These are phyloP conservation scores for Cryptoblepharus egeriae DNA, from an alignment of 2,797 vertebrate genomes.

Conservation along the genomic window DNA sequence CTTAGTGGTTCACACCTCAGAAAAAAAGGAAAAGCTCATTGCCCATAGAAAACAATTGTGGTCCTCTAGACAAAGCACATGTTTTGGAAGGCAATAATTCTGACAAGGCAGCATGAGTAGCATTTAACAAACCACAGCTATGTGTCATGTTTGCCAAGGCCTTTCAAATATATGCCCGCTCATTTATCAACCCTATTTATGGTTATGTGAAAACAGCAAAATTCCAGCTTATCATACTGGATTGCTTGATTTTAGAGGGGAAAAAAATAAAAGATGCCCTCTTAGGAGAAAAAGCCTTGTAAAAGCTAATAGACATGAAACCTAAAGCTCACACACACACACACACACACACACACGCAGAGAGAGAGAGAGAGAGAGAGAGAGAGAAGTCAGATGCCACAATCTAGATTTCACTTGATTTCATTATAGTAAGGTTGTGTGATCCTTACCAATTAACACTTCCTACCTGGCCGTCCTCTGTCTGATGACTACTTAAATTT, in stretches of 20 bases:
- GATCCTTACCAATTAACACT: no score
- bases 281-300: background rate
- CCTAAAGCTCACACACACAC: no score
- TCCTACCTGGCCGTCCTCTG: background rate
- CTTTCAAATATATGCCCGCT: constrained; percentile 10
- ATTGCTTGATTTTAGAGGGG: background rate
- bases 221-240: background rate
- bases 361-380: no score
- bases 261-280: background rate
- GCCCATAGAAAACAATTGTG: constrained; percentile 11
- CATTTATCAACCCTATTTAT: constrained; percentile 30
- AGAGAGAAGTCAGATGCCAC: no score
- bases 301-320: background rate
- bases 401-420: no score
- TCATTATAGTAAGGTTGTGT: no score
- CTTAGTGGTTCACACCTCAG: background rate
- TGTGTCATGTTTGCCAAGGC: constrained; percentile 9
- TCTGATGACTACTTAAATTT: no score
- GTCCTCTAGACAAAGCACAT: background rate
- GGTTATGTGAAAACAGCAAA: constrained; percentile 2
- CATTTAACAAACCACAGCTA: constrained; percentile 34
- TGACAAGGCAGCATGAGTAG: constrained; percentile 15
- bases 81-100: constrained; percentile 27
- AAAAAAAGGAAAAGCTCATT: background rate
- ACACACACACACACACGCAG: no score